phyloP scores from a whole-genome alignment of 2,888 invertebrate species.

The Epistrophe grossulariae region DNA sequence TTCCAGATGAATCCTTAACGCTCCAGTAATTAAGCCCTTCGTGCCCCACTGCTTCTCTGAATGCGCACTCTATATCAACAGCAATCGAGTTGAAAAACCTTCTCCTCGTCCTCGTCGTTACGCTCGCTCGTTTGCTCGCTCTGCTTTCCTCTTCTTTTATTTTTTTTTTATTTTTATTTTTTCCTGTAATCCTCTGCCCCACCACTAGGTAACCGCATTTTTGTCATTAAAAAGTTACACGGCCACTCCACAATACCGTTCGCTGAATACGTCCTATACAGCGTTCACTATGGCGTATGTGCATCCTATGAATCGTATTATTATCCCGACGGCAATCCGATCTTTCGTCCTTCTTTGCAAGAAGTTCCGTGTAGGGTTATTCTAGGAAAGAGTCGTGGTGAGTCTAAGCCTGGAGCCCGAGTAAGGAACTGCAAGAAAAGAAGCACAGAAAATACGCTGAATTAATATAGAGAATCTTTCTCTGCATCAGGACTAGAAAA shows the following conservation, averaged over 20 bases:
- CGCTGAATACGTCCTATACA: constrained; percentile 52
- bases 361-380: constrained; percentile 4
- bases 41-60: constrained; percentile 65
- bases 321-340: constrained; percentile 67
- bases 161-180: constrained; percentile 51
- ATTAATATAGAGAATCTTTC: constrained; percentile 62
- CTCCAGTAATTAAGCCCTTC: constrained; percentile 71
- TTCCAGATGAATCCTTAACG: constrained; percentile 72
- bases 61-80: constrained; percentile 56
- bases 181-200: constrained; percentile 64
- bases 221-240: constrained; percentile 76
- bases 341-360: constrained; percentile 40
- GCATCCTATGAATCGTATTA: constrained; percentile 71
- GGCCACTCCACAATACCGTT: constrained; percentile 63
- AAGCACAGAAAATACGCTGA: constrained; percentile 65
- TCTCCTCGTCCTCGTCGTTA: constrained; percentile 25
- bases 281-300: constrained; percentile 60
- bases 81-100: constrained; percentile 56
- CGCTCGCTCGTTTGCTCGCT: constrained; percentile 12
- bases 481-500: constrained; percentile 42
- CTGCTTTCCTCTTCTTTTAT: background rate
- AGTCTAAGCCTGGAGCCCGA: constrained; percentile 31
- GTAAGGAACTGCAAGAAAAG: constrained; percentile 64
- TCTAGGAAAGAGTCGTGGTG: constrained; percentile 13
- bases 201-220: constrained; percentile 74